These are phyloP conservation scores for Manacus vitellinus DNA, from an alignment of 2,113 vertebrate genomes.

Conservation along the genomic window DNA sequence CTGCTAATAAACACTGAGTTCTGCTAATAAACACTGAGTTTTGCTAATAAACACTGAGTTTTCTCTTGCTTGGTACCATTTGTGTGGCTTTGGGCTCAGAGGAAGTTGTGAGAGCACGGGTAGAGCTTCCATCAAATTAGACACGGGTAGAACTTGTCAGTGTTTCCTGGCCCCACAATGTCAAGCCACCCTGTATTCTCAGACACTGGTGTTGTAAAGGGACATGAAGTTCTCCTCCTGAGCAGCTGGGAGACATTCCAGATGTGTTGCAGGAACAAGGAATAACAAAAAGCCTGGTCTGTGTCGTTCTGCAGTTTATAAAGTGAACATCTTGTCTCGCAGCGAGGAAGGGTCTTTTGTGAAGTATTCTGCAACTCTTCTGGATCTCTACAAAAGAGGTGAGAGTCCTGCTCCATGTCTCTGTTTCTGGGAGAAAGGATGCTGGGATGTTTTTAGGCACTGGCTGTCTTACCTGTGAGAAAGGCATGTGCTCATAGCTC, in stretches of 20 bases:
- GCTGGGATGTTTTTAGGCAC: background rate
- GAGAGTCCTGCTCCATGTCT: background rate
- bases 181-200: background rate
- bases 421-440: background rate
- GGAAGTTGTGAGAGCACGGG: background rate
- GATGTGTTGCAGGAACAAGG: background rate
- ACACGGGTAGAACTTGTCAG: background rate
- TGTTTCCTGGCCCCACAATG: background rate
- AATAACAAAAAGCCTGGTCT: background rate
- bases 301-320: constrained; percentile 76
- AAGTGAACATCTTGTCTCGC: constrained; percentile 76
- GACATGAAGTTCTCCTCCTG: background rate
- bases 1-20: background rate
- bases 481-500: background rate
- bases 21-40: background rate
- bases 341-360: constrained; percentile 84
- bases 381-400: constrained; percentile 84
- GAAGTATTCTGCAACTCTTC: constrained; percentile 79
- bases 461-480: background rate
- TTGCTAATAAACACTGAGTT: background rate
- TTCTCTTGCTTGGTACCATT: background rate
- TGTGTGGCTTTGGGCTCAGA: background rate
- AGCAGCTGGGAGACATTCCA: background rate
- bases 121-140: background rate
- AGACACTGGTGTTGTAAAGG: background rate